Conservation (phyloP, 1,140 invertebrate genomes). For the Atta texana region DNA sequence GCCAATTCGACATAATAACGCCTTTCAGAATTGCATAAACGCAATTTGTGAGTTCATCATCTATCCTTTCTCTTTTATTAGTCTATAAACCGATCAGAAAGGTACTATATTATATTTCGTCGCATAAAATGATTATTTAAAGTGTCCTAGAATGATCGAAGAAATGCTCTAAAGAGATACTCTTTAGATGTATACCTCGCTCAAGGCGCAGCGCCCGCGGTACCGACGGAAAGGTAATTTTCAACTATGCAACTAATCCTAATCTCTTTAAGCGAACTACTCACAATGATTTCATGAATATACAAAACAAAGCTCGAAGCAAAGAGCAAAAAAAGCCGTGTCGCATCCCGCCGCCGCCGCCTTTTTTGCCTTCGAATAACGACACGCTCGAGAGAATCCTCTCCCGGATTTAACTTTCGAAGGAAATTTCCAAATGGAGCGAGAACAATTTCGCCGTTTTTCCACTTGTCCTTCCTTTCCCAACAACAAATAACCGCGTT, state of each 20-base stretch:
- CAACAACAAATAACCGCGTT: constrained; percentile 32
- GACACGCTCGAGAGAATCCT: constrained; percentile 46
- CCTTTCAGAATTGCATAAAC: background rate
- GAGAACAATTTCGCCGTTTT: constrained; percentile 65
- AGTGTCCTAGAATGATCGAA: constrained; percentile 1
- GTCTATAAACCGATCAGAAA: constrained; percentile 23
- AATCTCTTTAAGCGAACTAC: constrained; percentile 48
- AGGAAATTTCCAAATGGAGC: constrained; percentile 63
- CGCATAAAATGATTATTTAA: constrained; percentile 56
- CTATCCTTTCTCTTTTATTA: constrained; percentile 9
- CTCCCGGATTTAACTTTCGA: constrained; percentile 61
- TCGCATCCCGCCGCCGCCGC: background rate
- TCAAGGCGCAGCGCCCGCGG: background rate
- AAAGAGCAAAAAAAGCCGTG: constrained; percentile 6
- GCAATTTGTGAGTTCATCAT: background rate
- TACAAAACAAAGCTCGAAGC: constrained; percentile 35
- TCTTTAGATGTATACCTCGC: background rate
- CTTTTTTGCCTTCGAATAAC: constrained; percentile 55
- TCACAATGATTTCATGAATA: constrained; percentile 60
- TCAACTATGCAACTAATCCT: constrained; percentile 41
- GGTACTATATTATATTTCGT: constrained; percentile 36
- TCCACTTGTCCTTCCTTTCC: constrained; percentile 48
- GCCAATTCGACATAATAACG: background rate
- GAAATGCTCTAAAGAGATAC: constrained; percentile 13
- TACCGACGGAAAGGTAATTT: constrained; percentile 38